phyloP scores from a whole-genome alignment of 1,140 invertebrate species.

The Hormaphis cornu region DNA sequence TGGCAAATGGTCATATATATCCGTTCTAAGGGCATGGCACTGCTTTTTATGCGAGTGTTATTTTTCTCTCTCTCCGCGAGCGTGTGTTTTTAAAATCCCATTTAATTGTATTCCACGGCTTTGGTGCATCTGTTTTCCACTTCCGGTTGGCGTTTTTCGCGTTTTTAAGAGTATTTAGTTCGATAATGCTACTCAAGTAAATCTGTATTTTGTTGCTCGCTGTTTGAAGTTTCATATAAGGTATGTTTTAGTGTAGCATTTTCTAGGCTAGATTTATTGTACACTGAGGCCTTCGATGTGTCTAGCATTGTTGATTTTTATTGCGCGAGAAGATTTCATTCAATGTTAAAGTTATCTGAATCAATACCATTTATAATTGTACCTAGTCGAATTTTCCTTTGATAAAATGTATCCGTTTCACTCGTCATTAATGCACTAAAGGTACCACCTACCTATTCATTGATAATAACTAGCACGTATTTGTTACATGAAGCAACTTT shows the following conservation, averaged over 20 bases:
- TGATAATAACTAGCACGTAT: not conserved
- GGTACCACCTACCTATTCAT: no score
- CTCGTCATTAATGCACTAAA: no score
- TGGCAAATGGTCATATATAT: slow-evolving; percentile 32
- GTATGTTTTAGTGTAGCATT: not conserved
- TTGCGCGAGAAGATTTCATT: slow-evolving; percentile 22
- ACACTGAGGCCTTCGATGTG: slow-evolving; percentile 15
- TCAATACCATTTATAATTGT: not conserved
- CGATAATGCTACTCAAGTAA: not conserved
- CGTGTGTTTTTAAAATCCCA: slow-evolving; percentile 20
- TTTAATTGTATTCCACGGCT: slow-evolving; percentile 7
- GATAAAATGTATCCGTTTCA: not conserved
- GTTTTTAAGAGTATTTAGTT: not conserved
- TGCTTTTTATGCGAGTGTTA: slow-evolving; percentile 18
- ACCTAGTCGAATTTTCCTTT: not conserved
- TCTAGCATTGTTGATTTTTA: slow-evolving; percentile 20
- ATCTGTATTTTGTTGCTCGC: slow-evolving; percentile 1
- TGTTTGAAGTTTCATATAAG: not conserved
- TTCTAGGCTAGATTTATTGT: not conserved
- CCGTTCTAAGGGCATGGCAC: slow-evolving; percentile 32
- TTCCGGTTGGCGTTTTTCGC: slow-evolving; percentile 20
- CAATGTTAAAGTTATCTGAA: not conserved
- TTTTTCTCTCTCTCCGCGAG: slow-evolving; percentile 18
- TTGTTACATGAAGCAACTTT: no score
- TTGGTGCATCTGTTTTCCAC: slow-evolving; percentile 7